phyloP scores from a whole-genome alignment of 2,797 vertebrate species.

The Acrossocheilus fasciatus region DNA sequence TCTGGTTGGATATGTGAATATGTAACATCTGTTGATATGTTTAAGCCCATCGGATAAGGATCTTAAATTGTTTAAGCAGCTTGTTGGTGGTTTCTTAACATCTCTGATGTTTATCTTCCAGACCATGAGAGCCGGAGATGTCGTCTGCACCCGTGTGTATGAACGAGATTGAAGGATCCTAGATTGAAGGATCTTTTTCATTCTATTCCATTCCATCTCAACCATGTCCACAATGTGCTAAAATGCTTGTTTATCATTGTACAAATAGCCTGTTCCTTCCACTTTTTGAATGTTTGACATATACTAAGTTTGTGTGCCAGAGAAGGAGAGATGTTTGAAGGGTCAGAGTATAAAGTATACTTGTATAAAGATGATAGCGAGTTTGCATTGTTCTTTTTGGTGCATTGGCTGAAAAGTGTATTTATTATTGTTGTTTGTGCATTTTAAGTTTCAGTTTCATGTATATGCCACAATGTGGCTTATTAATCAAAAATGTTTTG shows the following conservation, averaged over 20 bases:
- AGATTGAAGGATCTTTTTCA: background rate
- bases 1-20: background rate
- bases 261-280: constrained; percentile 15
- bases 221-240: constrained; percentile 9
- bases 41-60: constrained; percentile 10
- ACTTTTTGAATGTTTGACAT: constrained; percentile 19
- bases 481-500: constrained; percentile 21
- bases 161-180: constrained; percentile 72
- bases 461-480: constrained; percentile 35
- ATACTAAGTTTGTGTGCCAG: background rate
- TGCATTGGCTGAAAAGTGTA: constrained; percentile 50
- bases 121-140: constrained; percentile 81
- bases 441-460: constrained; percentile 25
- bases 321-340: constrained; percentile 1
- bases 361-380: background rate
- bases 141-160: constrained; percentile 81
- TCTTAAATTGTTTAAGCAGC: constrained; percentile 27
- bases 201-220: background rate
- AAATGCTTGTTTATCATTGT: background rate
- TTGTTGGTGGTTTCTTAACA: background rate
- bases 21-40: background rate
- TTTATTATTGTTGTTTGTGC: constrained; percentile 50
- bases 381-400: constrained; percentile 19
- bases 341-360: background rate
- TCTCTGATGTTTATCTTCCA: constrained; percentile 64